Evolutionary conservation across 2,113 vertebrate species (phyloP).

Genomic region (Murina feae): DNA sequence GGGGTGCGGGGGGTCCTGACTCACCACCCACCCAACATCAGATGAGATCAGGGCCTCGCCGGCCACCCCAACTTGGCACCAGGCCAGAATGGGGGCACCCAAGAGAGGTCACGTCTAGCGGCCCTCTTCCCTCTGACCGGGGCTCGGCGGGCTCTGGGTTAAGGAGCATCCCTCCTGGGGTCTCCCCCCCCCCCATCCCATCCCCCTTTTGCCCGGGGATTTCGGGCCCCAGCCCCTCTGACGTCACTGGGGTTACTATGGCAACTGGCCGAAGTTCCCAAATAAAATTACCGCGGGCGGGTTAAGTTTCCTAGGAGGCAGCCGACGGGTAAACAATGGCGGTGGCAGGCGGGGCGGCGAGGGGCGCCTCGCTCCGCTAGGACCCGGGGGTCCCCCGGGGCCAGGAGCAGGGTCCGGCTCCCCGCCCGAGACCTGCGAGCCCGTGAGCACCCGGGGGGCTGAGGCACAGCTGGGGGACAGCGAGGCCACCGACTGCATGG

Average conservation of each 20-base stretch:
- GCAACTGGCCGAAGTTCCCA: conserved; percentile 74
- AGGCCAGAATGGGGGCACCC: not conserved
- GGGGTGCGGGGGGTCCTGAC: not conserved
- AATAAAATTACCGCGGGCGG: conserved; percentile 77
- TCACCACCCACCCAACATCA: conserved; percentile 34
- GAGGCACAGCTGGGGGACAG: not conserved
- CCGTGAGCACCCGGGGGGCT: not conserved
- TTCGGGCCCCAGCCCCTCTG: conserved; percentile 67
- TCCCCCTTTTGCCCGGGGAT: conserved; percentile 47
- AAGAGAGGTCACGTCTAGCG: not conserved
- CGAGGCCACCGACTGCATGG: not conserved
- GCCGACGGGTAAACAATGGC: conserved; percentile 71
- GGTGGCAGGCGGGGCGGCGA: conserved; percentile 39
- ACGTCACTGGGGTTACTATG: conserved; percentile 70
- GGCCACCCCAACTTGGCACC: conserved; percentile 21
- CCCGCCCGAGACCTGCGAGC: not conserved
- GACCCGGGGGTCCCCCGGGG: not conserved
- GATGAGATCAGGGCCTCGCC: conserved; percentile 41
- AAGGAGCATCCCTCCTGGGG: conserved; percentile 38
- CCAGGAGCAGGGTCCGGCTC: not conserved
- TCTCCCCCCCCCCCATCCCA: conserved; percentile 1
- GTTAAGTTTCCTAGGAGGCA: conserved; percentile 74
- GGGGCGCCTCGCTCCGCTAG: not conserved
- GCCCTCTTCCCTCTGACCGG: not conserved
- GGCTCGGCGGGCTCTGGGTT: conserved; percentile 14